Conservation (phyloP, 2,888 invertebrate genomes). For the Onchidella celtica region DNA sequence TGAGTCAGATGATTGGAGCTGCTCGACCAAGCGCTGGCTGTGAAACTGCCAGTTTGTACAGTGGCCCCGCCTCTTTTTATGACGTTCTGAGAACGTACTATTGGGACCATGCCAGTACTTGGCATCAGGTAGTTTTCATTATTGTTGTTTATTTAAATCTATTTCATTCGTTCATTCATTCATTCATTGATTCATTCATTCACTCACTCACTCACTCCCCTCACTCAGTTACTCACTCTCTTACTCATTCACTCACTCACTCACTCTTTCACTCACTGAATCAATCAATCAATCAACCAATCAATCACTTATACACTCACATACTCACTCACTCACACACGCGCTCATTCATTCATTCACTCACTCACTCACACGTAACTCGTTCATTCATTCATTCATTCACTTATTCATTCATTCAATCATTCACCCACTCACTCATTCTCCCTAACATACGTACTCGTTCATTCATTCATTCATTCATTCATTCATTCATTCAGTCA, state of each 20-base stretch:
- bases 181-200: neutral
- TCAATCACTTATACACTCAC: conserved; percentile 11
- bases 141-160: too few species aligned
- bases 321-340: neutral
- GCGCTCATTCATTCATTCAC: neutral
- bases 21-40: neutral
- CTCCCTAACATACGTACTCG: too few species aligned
- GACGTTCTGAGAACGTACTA: conserved; percentile 41
- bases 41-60: conserved; percentile 25
- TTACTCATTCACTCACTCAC: neutral
- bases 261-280: neutral
- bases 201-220: neutral
- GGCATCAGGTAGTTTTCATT: neutral
- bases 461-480: conserved; percentile 19
- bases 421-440: neutral
- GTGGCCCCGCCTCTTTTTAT: conserved; percentile 26
- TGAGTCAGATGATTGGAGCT: neutral
- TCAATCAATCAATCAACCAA: neutral
- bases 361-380: neutral
- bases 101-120: conserved; percentile 30
- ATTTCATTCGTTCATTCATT: neutral
- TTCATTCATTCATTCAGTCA: conserved; percentile 16
- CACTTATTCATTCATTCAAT: neutral
- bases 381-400: neutral
- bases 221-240: neutral